These are phyloP conservation scores for Eutrigla gurnardus DNA, from an alignment of 2,797 vertebrate genomes.

Conservation along the genomic window DNA sequence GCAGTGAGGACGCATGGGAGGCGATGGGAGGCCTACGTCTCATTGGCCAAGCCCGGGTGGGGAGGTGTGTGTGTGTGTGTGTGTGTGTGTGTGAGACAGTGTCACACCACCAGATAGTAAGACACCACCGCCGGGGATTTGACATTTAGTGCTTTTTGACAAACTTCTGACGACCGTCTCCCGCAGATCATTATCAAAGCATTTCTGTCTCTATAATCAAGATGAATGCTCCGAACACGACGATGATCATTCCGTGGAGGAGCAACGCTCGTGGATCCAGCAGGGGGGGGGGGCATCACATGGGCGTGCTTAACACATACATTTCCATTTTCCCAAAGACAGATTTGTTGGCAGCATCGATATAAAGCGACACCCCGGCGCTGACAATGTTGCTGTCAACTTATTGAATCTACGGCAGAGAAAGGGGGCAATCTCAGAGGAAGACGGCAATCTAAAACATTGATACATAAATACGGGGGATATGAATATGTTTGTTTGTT, in stretches of 20 bases:
- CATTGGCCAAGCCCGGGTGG: conserved; percentile 58
- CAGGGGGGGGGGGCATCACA: conserved; percentile 37
- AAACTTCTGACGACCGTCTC: conserved; percentile 81
- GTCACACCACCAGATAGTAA: conserved; percentile 68
- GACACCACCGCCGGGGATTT: conserved; percentile 72
- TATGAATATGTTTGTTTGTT: conserved; percentile 86
- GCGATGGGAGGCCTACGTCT: conserved; percentile 73
- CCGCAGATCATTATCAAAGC: conserved; percentile 84
- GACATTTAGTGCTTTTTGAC: conserved; percentile 81
- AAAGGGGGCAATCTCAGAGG: conserved; percentile 80
- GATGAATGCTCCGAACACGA: conserved; percentile 81
- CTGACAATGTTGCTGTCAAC: conserved; percentile 84
- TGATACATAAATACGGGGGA: conserved; percentile 84
- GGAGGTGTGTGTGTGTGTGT: conserved; percentile 35
- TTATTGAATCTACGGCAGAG: conserved; percentile 84
- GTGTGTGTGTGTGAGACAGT: conserved; percentile 42
- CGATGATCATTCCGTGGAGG: conserved; percentile 70
- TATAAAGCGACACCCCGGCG: conserved; percentile 78
- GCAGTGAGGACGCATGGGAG: conserved; percentile 61
- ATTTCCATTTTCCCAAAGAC: conserved; percentile 82
- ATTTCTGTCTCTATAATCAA: conserved; percentile 82
- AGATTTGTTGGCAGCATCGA: conserved; percentile 75
- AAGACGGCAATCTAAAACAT: conserved; percentile 84
- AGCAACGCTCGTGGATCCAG: conserved; percentile 65
- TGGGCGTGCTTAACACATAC: conserved; percentile 67